These are phyloP conservation scores for Calypte anna DNA, from an alignment of 2,113 vertebrate species.

Conservation along the genomic window DNA sequence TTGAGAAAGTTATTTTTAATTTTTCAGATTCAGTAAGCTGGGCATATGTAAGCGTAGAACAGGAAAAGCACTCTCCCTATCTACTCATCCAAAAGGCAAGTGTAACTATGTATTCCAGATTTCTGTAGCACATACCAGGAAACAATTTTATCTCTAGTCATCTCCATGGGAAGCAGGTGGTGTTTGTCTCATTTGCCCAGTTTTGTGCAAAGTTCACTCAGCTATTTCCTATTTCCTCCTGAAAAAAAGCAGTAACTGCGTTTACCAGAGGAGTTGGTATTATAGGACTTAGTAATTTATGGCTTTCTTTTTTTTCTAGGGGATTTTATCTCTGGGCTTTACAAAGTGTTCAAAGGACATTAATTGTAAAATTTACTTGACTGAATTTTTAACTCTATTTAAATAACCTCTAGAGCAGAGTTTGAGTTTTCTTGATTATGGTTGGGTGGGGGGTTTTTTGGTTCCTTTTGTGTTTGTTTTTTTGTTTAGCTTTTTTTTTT, in stretches of 20 bases:
- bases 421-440: too few species aligned
- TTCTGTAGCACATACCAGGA: slow-evolving; percentile 1
- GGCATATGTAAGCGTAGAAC: background rate
- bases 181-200: slow-evolving; percentile 13
- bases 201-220: background rate
- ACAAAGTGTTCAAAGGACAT: background rate
- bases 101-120: background rate
- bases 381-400: background rate
- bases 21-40: background rate
- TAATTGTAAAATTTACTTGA: background rate
- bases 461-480: too few species aligned
- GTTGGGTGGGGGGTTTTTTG: too few species aligned
- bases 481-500: background rate
- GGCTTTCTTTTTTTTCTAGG: background rate
- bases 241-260: background rate
- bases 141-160: background rate
- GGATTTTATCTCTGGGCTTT: background rate
- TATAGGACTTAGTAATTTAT: background rate
- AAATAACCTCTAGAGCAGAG: background rate
- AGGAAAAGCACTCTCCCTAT: background rate
- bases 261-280: background rate
- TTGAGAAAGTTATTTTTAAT: background rate
- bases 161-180: slow-evolving; percentile 40
- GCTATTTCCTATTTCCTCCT: slow-evolving; percentile 44
- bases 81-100: background rate